Base-by-base conservation (phyloP, 2,888 invertebrate species). In the Hoplodrina ambigua region DNA sequence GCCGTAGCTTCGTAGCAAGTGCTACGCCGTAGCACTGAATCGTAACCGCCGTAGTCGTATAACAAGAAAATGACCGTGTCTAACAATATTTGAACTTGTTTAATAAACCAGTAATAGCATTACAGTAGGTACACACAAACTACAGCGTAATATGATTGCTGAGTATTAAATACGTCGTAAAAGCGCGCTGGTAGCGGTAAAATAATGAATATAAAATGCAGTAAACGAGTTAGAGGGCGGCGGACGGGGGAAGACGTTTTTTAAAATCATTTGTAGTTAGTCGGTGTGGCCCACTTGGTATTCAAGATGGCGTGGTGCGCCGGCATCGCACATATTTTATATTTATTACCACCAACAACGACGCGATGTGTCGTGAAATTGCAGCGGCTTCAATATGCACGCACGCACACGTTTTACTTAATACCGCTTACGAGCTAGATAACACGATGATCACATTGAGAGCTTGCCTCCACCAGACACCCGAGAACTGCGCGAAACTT, bases 251-350 rank as follows among this genome's bases (percentile, higher is more conserved):
- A 83, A 84, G 81, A 73, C 78, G 85, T 86, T 89, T 91, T 92
- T 91, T 89, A 89, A 92, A 93, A 92, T 93, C 87, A 92, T 94
- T 94, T 94, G 90, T 89, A 89, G 89, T 89, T 85, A 84, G 85
- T 84, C 71, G 81, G 80, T 76, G 88, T 84, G 75, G 80, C 84
- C 87, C 88, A 91, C 90, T 94, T 94, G 88, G 93, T 93, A 95
- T 95, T 90, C 94, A 89, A 86, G 78, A 71, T 80, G 72, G 82
- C 78, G 76, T 80, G 78, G 79, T 72, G 84, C 69, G 83, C 79
- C 83, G 67, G 86, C 85, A 87, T 87, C 89, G 91, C 89, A 91
- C 92, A 94, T 94, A 94, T 92, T 93, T 94, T 93, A 94, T 93
- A 93, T 94, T 94, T 94, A 94, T 93, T 92, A 91, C 90, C 85